phyloP scores from a whole-genome alignment of 92 coral and sea anemone genomes.

The Diadumene lineata region DNA sequence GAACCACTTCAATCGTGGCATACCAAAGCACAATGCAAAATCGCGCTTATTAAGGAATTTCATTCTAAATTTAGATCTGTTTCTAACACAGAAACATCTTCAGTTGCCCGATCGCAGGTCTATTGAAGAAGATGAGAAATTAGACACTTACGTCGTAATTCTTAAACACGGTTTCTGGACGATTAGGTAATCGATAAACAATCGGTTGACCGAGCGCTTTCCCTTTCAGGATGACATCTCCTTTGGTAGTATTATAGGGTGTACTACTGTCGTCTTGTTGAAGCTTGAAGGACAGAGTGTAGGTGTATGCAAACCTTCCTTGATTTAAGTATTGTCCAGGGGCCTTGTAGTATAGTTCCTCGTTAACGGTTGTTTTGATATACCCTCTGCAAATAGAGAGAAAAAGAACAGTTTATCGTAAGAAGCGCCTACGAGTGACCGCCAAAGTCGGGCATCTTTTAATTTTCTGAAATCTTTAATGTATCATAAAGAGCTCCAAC shows the following conservation, averaged over 20 bases:
- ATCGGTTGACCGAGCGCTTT: conserved; percentile 65
- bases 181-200: conserved; percentile 56
- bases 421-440: no score
- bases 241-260: conserved; percentile 53
- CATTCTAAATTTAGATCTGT: no score
- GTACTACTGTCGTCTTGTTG: conserved; percentile 46
- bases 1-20: no score
- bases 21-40: no score
- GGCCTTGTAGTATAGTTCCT: conserved; percentile 70
- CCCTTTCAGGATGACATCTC: conserved; percentile 84
- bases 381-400: conserved; percentile 48
- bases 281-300: conserved; percentile 64
- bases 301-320: conserved; percentile 78
- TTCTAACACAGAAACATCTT: no score
- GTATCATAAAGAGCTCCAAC: no score
- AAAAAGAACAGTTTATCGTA: neutral
- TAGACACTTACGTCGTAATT: conserved; percentile 57
- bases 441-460: no score
- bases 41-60: no score
- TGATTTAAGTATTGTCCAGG: conserved; percentile 72
- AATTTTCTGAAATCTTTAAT: no score
- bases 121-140: neutral
- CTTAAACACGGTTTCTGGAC: conserved; percentile 43
- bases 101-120: neutral
- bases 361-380: conserved; percentile 30